phyloP scores from a whole-genome alignment of 2,888 invertebrate genomes.

The Mongoloraphidia duomilia region DNA sequence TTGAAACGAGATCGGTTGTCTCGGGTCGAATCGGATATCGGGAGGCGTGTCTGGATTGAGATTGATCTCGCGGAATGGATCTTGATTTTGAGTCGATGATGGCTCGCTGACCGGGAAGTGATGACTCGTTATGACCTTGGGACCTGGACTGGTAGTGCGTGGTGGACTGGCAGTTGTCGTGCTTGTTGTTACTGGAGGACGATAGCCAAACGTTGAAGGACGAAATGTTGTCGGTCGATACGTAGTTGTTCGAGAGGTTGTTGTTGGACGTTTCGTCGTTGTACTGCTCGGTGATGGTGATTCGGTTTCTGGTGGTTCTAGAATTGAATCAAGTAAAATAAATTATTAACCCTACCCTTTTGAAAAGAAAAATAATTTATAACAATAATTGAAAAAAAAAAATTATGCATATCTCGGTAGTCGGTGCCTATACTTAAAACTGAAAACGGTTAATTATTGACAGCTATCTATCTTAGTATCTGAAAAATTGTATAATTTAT shows the following conservation, averaged over 20 bases:
- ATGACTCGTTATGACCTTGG: slow-evolving; percentile 15
- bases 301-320: slow-evolving; percentile 28
- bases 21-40: slow-evolving; percentile 28
- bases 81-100: not conserved
- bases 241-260: slow-evolving; percentile 20
- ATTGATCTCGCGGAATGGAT: not conserved
- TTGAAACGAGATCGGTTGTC: slow-evolving; percentile 17
- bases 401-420: no score
- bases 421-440: no score
- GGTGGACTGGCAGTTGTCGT: slow-evolving; percentile 20
- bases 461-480: no score
- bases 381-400: no score
- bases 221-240: slow-evolving; percentile 17
- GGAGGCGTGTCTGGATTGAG: slow-evolving; percentile 13
- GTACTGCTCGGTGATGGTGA: slow-evolving; percentile 23
- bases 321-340: slow-evolving; percentile 7
- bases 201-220: slow-evolving; percentile 12
- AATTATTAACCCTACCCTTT: no score
- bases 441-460: no score
- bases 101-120: slow-evolving; percentile 8
- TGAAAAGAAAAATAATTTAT: no score
- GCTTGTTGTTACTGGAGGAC: slow-evolving; percentile 16
- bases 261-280: slow-evolving; percentile 16
- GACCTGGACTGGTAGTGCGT: slow-evolving; percentile 18
- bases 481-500: no score